phyloP scores from a whole-genome alignment of 23 tunicate species.

The Trididemnum clinides region DNA sequence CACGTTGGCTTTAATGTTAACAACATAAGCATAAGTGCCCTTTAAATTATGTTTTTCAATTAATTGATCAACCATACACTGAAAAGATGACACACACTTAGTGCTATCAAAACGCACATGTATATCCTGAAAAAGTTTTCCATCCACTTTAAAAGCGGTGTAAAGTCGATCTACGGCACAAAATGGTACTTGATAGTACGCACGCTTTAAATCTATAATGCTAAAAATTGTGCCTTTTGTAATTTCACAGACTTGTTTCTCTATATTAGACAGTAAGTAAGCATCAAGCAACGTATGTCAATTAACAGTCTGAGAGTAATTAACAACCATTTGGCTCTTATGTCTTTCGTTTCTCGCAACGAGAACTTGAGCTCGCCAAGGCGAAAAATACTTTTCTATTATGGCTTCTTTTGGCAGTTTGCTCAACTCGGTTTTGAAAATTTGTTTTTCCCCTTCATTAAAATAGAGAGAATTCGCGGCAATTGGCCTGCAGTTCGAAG shows the following conservation, averaged over 20 bases:
- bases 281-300: constrained; percentile 22
- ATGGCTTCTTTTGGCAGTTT: constrained; percentile 3
- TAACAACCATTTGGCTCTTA: constrained; percentile 4
- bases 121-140: not conserved
- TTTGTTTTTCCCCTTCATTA: not conserved
- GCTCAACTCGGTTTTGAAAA: not conserved
- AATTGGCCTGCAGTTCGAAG: not conserved
- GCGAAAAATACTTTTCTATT: constrained; percentile 4
- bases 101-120: not conserved
- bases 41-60: not conserved
- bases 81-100: constrained; percentile 4
- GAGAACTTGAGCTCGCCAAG: constrained; percentile 39
- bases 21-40: constrained; percentile 1
- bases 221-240: constrained; percentile 19
- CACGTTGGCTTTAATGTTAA: too few relatives aligned
- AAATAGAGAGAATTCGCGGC: not conserved
- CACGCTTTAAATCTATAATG: not conserved
- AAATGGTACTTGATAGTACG: not conserved
- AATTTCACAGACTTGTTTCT: not conserved
- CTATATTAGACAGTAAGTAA: constrained; percentile 11
- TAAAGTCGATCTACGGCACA: not conserved
- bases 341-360: constrained; percentile 4
- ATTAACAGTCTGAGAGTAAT: not conserved
- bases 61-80: not conserved
- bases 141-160: constrained; percentile 13